Base-by-base conservation (phyloP, 2,888 invertebrate genomes). In the Cheilosia impressa region DNA sequence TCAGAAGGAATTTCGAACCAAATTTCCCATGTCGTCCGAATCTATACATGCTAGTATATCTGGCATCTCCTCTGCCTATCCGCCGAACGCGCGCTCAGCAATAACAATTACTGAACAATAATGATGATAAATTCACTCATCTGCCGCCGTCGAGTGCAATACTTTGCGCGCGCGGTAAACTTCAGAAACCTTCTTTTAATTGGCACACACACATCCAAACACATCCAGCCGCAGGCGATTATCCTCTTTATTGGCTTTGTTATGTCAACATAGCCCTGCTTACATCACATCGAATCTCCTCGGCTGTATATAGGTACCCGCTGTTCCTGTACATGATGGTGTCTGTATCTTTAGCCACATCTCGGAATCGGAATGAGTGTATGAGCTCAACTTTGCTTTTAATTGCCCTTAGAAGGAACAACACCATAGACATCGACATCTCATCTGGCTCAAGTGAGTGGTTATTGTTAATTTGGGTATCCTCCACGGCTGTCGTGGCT, bases 101-200 rank as follows among this genome's bases (percentile, higher is more conserved):
- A 66, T 63, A 78, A 69, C 72, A 84, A 84, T 84, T 73, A 84
- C 84, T 50, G 75, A 79, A 84, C 76, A 76, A 71, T 60, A 84
- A 84, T 84, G 80, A 71, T 72, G 77, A 83, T 79, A 65, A 72
- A 81, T 85, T 58, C 53, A 41, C 69, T 38, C 57, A 52, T 52
- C 24, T 31, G 27, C 22, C 58, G 57, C 22, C 58, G 57, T 53
- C 31, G 68, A 81, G 72, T 81, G 77, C 69, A 81, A 69, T 71
- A 81, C 58, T 76, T 71, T 81, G 81, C 81, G 85, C 76, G 81
- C 65, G 81, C 85, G 85, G 85, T 72, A 81, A 81, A 85, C 76
- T 85, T 85, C 81, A 77, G 76, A 81, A 81, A 84, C 71, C 77
- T 81, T 77, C 80, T 72, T 81, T 76, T 85, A 85, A 85, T 85